Evolutionary conservation across 2,113 vertebrate species (phyloP).

Genomic region (Nesoenas mayeri): DNA sequence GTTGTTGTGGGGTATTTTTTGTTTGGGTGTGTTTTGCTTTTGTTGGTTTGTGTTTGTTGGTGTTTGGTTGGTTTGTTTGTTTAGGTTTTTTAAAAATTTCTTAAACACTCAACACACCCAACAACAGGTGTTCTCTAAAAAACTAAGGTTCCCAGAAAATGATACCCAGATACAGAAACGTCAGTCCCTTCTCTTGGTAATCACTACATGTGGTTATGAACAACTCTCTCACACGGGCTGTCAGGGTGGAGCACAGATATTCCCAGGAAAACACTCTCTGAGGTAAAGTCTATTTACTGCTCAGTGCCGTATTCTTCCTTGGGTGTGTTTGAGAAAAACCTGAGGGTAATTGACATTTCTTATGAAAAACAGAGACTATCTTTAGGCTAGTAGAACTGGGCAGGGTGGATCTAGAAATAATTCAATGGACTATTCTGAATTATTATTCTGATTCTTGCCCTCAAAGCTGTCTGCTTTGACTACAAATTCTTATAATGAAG

Average conservation of each 20-base stretch:
- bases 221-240: not conserved
- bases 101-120: not conserved
- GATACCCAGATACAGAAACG: not conserved
- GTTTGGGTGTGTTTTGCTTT: too few relatives aligned
- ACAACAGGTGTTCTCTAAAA: not conserved
- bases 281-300: constrained; percentile 15
- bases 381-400: not conserved
- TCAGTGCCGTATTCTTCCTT: not conserved
- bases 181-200: not conserved
- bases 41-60: not conserved
- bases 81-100: not conserved
- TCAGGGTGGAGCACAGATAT: not conserved
- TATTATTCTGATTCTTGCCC: not conserved
- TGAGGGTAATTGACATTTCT: not conserved
- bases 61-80: too few relatives aligned
- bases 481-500: not conserved
- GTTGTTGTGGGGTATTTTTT: too few relatives aligned
- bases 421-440: not conserved
- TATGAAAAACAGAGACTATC: not conserved
- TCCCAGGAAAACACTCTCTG: constrained; percentile 3
- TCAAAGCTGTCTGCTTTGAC: not conserved
- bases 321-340: not conserved
- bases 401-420: not conserved
- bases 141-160: not conserved
- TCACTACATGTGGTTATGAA: not conserved